Evolutionary conservation across 1,140 invertebrate genomes (phyloP).

Genomic region (Dinothrombium tinctorium): DNA sequence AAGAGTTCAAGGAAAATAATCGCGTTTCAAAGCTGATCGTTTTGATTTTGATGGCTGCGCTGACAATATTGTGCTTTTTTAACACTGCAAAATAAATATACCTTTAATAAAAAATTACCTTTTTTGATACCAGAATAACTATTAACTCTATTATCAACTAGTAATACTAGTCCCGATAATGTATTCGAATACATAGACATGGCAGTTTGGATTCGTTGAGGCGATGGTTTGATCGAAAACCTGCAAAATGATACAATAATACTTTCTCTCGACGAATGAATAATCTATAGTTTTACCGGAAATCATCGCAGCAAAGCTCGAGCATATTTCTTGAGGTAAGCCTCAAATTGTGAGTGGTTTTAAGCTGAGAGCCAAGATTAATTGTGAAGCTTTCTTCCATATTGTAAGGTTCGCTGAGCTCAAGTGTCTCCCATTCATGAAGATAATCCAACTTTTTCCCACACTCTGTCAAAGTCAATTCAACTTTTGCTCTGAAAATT

Average conservation of each 20-base stretch:
- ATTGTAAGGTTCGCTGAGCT: neutral
- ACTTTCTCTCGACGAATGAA: neutral
- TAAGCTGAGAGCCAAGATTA: constrained; percentile 75
- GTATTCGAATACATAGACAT: constrained; percentile 78
- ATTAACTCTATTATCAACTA: constrained; percentile 51
- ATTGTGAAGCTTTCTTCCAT: constrained; percentile 91
- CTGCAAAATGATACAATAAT: constrained; percentile 1
- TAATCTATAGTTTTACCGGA: neutral
- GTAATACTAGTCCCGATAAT: constrained; percentile 57
- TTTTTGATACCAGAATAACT: constrained; percentile 43
- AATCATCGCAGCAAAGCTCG: constrained; percentile 38
- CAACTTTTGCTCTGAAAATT: constrained; percentile 11
- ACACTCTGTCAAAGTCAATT: neutral
- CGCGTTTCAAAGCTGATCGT: no score
- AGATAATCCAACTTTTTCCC: neutral
- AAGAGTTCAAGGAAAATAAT: no score
- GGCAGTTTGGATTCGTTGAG: constrained; percentile 68
- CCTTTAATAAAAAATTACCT: constrained; percentile 31
- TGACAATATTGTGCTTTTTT: no score
- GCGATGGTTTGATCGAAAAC: constrained; percentile 23
- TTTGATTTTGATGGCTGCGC: no score
- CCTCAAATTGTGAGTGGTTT: constrained; percentile 91
- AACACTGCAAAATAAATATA: no score
- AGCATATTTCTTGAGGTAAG: constrained; percentile 62
- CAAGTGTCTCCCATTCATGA: neutral